phyloP scores from a whole-genome alignment of 1,140 invertebrate genomes.

The Danaus plexippus region DNA sequence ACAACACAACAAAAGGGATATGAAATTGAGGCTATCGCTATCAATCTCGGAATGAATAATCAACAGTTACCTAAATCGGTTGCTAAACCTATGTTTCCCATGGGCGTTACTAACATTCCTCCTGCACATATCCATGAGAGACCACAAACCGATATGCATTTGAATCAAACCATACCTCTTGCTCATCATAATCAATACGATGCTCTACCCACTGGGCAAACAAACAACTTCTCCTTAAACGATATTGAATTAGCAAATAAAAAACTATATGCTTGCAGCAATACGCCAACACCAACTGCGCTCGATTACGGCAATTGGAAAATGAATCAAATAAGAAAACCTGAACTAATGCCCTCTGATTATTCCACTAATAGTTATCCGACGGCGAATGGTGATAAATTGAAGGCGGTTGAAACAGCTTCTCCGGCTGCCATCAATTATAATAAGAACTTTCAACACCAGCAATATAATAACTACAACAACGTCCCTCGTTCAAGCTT shows the following conservation, averaged over 20 bases:
- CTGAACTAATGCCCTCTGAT: constrained; percentile 49
- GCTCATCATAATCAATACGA: constrained; percentile 55
- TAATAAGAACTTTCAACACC: constrained; percentile 51
- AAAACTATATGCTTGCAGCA: constrained; percentile 49
- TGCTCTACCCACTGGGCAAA: constrained; percentile 30
- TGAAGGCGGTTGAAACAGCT: constrained; percentile 30
- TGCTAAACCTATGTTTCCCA: constrained; percentile 25
- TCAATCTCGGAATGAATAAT: constrained; percentile 54
- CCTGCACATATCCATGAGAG: constrained; percentile 51
- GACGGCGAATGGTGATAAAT: constrained; percentile 43
- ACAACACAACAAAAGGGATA: constrained; percentile 41
- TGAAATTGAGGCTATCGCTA: constrained; percentile 53
- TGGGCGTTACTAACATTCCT: constrained; percentile 39
- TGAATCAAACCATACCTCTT: constrained; percentile 47
- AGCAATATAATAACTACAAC: constrained; percentile 50
- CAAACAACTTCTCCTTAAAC: constrained; percentile 51
- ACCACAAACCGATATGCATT: constrained; percentile 33
- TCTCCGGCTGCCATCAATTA: constrained; percentile 41
- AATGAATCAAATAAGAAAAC: constrained; percentile 48
- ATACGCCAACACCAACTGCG: constrained; percentile 30
- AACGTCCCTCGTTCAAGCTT: constrained; percentile 34
- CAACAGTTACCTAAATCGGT: constrained; percentile 40
- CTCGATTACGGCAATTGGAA: constrained; percentile 64
- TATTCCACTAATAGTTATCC: constrained; percentile 43
- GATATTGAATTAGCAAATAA: constrained; percentile 62